These are phyloP conservation scores for Camelus dromedarius DNA, from an alignment of 2,113 vertebrate species.

Conservation along the genomic window DNA sequence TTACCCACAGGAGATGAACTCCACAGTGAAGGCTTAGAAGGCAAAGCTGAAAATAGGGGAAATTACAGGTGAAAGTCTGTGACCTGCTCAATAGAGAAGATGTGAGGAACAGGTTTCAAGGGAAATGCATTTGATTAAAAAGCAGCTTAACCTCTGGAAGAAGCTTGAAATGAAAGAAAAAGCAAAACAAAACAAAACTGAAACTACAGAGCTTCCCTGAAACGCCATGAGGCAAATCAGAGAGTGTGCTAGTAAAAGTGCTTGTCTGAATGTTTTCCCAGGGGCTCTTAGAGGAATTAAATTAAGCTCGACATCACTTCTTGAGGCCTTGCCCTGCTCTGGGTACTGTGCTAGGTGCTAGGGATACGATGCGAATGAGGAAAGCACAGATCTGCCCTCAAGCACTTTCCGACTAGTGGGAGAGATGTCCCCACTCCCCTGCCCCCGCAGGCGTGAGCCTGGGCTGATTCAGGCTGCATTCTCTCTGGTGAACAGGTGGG, in stretches of 20 bases:
- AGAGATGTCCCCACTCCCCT: not conserved
- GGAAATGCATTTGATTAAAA: slow-evolving; percentile 73
- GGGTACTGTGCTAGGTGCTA: not conserved
- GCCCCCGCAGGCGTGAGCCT: not conserved
- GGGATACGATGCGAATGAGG: not conserved
- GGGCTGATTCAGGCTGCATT: not conserved
- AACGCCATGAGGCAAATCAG: not conserved
- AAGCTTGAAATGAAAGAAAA: not conserved
- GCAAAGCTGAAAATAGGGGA: slow-evolving; percentile 56
- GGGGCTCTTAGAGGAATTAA: not conserved
- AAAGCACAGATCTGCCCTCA: not conserved
- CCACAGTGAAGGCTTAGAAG: slow-evolving; percentile 23
- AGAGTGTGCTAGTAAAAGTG: not conserved
- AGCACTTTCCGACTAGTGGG: not conserved
- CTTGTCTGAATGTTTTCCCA: not conserved
- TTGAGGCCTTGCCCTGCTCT: not conserved
- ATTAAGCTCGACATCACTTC: not conserved
- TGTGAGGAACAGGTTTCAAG: slow-evolving; percentile 36
- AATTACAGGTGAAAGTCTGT: slow-evolving; percentile 57
- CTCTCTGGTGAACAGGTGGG: not conserved
- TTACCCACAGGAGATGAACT: not conserved
- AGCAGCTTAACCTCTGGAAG: slow-evolving; percentile 65
- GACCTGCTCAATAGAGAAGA: not conserved
- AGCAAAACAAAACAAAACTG: not conserved
- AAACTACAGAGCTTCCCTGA: not conserved